Conservation (phyloP, 2,797 vertebrate genomes). For the Argentina silus region DNA sequence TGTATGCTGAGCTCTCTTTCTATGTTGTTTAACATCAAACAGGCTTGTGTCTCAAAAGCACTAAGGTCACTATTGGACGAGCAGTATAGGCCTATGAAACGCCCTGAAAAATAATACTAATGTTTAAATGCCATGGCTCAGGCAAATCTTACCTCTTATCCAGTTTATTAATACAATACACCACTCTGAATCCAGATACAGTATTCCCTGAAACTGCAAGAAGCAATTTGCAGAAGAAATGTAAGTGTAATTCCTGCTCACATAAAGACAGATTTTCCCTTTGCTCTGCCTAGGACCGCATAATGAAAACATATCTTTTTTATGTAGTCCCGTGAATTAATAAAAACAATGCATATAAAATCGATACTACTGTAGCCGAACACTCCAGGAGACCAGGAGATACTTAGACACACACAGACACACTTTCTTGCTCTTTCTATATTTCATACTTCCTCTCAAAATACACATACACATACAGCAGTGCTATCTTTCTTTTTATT, state of each 20-base stretch:
- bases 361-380: conserved; percentile 51
- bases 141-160: too few species aligned
- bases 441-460: conserved; percentile 21
- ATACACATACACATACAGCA: conserved; percentile 2
- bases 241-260: neutral
- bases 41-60: neutral
- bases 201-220: conserved; percentile 22
- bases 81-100: too few species aligned
- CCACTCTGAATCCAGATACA: conserved; percentile 22
- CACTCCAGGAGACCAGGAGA: conserved; percentile 8
- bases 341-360: conserved; percentile 43
- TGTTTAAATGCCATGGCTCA: too few species aligned
- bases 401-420: neutral
- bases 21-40: neutral
- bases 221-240: conserved; percentile 36
- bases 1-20: neutral
- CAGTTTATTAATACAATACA: neutral
- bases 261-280: conserved; percentile 30
- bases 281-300: conserved; percentile 13
- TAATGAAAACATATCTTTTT: conserved; percentile 41
- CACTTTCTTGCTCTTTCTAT: conserved; percentile 34
- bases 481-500: conserved; percentile 43
- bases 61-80: neutral
- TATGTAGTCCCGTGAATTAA: conserved; percentile 43
- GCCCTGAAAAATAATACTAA: too few species aligned